Percentiles rank a stretch among this genome's conserved stretches.
phyloP scores from a whole-genome alignment of 2,113 vertebrate genomes.

The Elephas maximus region DNA sequence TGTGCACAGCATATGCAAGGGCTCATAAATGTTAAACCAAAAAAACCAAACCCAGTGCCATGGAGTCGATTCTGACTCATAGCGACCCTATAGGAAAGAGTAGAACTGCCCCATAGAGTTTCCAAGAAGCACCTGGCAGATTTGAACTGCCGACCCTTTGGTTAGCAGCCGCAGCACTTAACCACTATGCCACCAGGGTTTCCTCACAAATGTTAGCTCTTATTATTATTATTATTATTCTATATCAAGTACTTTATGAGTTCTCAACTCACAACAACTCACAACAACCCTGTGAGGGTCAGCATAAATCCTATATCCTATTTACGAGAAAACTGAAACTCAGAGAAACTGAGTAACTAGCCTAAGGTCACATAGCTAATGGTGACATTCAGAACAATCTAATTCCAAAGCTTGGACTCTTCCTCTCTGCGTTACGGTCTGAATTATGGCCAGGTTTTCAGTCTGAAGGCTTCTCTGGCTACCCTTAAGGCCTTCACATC shows the following conservation, averaged over 20 bases:
- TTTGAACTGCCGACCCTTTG: too few species aligned
- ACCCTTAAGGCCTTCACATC: neutral
- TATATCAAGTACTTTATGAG: neutral
- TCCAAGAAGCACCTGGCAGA: too few species aligned
- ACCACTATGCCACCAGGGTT: too few species aligned
- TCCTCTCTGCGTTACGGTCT: neutral
- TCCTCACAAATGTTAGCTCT: neutral
- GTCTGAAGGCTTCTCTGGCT: neutral
- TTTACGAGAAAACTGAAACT: neutral
- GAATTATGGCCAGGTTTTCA: neutral
- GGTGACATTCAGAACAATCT: neutral
- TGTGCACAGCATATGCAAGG: neutral
- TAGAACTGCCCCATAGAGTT: too few species aligned
- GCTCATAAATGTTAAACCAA: too few species aligned
- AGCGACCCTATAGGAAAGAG: too few species aligned
- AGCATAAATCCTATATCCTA: neutral
- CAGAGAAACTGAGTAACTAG: neutral
- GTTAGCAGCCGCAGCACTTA: too few species aligned
- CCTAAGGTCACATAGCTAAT: neutral
- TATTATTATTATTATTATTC: neutral
- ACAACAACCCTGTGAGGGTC: neutral
- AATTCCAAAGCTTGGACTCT: neutral
- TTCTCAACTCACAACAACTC: neutral
- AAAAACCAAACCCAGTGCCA: too few species aligned
- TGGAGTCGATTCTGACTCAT: too few species aligned